Evolutionary conservation across 2,113 vertebrate genomes (phyloP), one percentile per base, ranked within the genome.

Genomic region (Tichodroma muraria): DNA sequence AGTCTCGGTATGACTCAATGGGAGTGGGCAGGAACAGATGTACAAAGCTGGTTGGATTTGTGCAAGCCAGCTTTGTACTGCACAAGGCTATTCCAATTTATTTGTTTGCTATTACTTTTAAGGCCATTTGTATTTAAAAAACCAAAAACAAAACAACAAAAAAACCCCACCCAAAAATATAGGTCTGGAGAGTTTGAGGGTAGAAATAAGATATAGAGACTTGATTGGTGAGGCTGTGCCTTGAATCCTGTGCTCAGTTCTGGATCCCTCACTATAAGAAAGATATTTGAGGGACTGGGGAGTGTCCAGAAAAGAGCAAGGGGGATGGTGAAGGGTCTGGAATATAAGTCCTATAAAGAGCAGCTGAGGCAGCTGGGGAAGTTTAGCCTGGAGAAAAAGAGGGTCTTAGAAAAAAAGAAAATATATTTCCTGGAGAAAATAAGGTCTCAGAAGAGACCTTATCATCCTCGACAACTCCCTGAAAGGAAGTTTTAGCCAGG

Each of bases 11-110:
- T 97, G 98, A 97, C 92, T 97, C 98, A 97, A 76, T 92, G 86
- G 28, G 95, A 97, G 97, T 97, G 90, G 97, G 98, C 82, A 95
- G 97, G 23, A 95, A 95, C 97, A 98, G 97, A 97, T 97, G 97
- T 69, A 96, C 72, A 70, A 81, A 88, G 82, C 82, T 83, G 79
- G 89, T 85, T 85, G 61, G 50, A 63, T 93, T 78, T 81, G 63
- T 88, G 84, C 85, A 83, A 88, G 68, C 49, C 79, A 93, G 90
- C 63, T 94, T 82, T 81, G 35, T 44, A 56, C 79, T 38, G 75
- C 65, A 87, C 94, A 84, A 91, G 69, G 57, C 85, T 72, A 80
- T 64, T 86, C 47, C 60, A 83, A 94, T 91, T 45, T 31, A 54
- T 88, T 82, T 95, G 40, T 80, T 94, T 94, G 84, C 73, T 79